A percentile compares a stretch with the other conserved stretches of the same genome.
Conservation (phyloP, 1,140 invertebrate species). For the Musca vetustissima region DNA sequence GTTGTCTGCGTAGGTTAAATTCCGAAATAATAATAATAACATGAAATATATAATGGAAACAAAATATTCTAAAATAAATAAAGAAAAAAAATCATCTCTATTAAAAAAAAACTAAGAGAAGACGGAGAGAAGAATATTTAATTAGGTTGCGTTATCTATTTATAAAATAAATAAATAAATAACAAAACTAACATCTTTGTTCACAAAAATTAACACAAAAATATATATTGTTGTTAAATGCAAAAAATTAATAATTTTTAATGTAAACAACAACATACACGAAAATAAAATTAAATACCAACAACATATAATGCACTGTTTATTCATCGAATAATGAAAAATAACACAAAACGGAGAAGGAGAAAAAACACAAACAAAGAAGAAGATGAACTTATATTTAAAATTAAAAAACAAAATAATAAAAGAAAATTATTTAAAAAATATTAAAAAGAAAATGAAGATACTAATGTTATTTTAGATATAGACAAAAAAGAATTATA, state of each 20-base stretch:
- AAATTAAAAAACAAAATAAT: not conserved
- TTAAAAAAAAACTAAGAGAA: constrained; percentile 19
- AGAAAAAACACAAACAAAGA: constrained; percentile 8
- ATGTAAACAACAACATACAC: constrained; percentile 4
- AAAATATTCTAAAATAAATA: not conserved
- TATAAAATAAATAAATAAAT: constrained; percentile 27
- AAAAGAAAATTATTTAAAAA: constrained; percentile 15
- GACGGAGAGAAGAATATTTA: constrained; percentile 30
- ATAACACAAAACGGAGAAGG: not conserved
- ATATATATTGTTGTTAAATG: too few relatives aligned
- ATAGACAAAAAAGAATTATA: not conserved
- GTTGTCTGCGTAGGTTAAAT: constrained; percentile 18
- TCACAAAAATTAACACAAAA: too few relatives aligned
- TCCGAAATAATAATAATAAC: too few relatives aligned
- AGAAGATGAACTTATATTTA: constrained; percentile 5
- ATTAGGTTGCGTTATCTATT: constrained; percentile 34
- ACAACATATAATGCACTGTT: constrained; percentile 44
- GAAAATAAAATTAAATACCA: constrained; percentile 17
- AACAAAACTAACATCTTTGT: too few relatives aligned
- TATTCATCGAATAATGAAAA: constrained; percentile 48
- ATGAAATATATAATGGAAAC: not conserved
- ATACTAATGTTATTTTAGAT: not conserved
- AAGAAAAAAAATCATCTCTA: too few relatives aligned
- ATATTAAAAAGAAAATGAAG: not conserved
- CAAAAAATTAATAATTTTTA: too few relatives aligned